Conservation (phyloP, 2,113 vertebrate genomes). For the Dipodomys stephensi region DNA sequence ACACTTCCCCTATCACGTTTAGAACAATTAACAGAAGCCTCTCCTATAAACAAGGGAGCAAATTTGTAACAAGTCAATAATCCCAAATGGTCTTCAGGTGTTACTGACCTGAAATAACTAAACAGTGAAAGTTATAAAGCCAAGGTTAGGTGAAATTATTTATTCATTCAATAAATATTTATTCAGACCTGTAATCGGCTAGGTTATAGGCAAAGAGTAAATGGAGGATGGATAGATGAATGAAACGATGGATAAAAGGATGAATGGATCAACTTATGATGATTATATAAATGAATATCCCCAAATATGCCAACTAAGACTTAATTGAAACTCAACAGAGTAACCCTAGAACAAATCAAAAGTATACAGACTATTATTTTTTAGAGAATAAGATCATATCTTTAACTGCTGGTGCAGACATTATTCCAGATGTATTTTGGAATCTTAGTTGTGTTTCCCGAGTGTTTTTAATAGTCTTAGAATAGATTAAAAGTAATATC, state of each 20-base stretch:
- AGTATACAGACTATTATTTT: neutral
- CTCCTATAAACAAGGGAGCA: neutral
- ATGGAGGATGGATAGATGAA: neutral
- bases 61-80: neutral
- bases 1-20: conserved; percentile 4
- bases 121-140: neutral
- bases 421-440: conserved; percentile 6
- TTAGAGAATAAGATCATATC: neutral
- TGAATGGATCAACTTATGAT: neutral
- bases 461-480: neutral
- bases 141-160: neutral
- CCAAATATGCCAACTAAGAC: neutral
- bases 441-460: neutral
- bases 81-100: neutral
- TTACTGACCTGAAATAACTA: neutral
- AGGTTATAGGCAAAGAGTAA: neutral
- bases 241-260: neutral
- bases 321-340: conserved; percentile 28
- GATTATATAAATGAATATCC: neutral
- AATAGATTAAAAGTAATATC: conserved; percentile 27
- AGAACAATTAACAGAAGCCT: conserved; percentile 48
- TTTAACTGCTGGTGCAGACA: neutral
- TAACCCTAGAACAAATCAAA: neutral
- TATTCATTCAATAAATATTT: conserved; percentile 3
- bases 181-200: neutral